Conservation (phyloP, 2,888 invertebrate species). For the Notocelia uddmanniana region DNA sequence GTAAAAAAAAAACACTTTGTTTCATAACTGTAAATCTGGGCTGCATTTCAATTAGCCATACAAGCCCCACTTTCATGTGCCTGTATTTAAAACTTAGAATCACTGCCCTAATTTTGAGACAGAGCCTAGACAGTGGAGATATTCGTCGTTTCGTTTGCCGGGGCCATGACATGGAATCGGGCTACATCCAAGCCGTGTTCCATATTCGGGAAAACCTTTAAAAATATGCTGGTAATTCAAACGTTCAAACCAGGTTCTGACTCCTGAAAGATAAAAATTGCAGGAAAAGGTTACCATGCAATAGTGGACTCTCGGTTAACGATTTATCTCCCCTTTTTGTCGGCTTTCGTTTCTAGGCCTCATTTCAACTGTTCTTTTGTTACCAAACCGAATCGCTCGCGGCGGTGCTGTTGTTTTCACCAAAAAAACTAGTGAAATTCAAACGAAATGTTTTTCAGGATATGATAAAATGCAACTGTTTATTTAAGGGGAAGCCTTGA, state of each 20-base stretch:
- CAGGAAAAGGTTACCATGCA: neutral
- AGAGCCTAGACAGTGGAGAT: neutral
- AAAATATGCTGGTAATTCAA: neutral
- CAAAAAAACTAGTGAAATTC: conserved; percentile 1
- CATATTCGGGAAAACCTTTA: neutral
- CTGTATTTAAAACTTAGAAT: no score
- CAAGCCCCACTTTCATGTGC: no score
- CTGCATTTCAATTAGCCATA: no score
- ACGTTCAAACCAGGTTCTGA: neutral
- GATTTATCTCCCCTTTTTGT: neutral
- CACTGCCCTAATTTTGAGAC: neutral
- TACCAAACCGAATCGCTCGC: conserved; percentile 1
- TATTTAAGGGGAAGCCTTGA: neutral
- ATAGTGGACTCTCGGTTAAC: neutral
- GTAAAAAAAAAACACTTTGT: no score
- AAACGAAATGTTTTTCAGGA: neutral
- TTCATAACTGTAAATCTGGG: no score
- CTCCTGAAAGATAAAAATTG: neutral
- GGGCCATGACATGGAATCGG: neutral
- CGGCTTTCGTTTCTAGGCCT: neutral
- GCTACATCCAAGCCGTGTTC: neutral
- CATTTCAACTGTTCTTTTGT: neutral
- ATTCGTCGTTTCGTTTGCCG: neutral
- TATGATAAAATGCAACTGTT: neutral
- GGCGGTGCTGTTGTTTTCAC: neutral